phyloP scores from a whole-genome alignment of 2,888 invertebrate species.

The Hemithea aestivaria region DNA sequence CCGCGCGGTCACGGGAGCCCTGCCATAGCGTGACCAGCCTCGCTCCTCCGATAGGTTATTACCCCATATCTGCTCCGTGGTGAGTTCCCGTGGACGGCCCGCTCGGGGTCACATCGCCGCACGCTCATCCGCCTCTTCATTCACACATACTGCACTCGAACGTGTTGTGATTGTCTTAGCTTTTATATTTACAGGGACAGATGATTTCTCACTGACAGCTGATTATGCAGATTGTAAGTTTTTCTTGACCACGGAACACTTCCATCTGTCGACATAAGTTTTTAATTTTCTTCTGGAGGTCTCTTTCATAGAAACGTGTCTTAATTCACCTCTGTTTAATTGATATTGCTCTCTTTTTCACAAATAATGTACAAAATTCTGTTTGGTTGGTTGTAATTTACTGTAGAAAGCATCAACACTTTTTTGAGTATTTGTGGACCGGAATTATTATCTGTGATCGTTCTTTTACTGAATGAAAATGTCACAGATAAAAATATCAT shows the following conservation, averaged over 20 bases:
- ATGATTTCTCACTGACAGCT: constrained; percentile 80
- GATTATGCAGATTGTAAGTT: constrained; percentile 79
- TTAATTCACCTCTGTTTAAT: constrained; percentile 59
- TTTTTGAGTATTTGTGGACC: constrained; percentile 73
- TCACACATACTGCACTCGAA: constrained; percentile 52
- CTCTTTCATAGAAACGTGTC: constrained; percentile 48
- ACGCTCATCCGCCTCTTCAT: constrained; percentile 60
- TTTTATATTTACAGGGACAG: constrained; percentile 79
- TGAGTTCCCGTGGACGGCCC: constrained; percentile 46
- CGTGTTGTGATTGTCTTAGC: constrained; percentile 73
- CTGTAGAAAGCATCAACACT: constrained; percentile 79
- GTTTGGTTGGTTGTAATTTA: constrained; percentile 77
- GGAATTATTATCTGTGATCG: constrained; percentile 57
- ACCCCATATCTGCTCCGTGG: constrained; percentile 67
- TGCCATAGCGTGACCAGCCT: constrained; percentile 63
- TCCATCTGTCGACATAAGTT: constrained; percentile 64
- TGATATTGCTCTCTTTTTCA: constrained; percentile 61
- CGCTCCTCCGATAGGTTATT: constrained; percentile 73
- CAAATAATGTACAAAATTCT: constrained; percentile 71
- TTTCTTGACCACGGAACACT: constrained; percentile 72
- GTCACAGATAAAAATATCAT: neutral
- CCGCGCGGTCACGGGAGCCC: constrained; percentile 59
- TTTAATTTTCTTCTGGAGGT: constrained; percentile 47
- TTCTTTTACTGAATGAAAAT: constrained; percentile 46
- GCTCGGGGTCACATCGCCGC: constrained; percentile 62